Evolutionary conservation across 2,888 invertebrate species (phyloP), one percentile per base, ranked within the genome.

Genomic region (Nomada fucata): DNA sequence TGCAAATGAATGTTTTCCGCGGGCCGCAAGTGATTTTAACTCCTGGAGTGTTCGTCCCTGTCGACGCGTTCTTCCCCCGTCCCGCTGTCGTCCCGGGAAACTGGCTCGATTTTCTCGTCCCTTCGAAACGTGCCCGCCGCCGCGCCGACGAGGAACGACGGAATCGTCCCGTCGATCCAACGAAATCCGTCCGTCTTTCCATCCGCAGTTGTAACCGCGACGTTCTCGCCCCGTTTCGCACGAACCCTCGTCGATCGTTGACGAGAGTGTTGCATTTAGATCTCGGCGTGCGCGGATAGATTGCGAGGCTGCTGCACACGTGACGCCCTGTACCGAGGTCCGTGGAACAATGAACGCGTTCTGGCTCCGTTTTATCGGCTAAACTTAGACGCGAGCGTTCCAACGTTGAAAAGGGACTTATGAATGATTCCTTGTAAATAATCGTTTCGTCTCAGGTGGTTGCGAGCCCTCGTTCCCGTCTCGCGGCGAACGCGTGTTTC

Each of bases 1-100:
- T 79, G 86, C 82, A 85, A 86, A 88, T 85, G 88, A 88, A 88
- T 88, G 83, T 86, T 85, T 86, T 78, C 80, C 86, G 78, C 76
- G 82, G 70, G 75, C 84, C 71, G 68, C 84, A 74, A 84, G 81
- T 84, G 81, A 85, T 84, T 85, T 84, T 79, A 84, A 84, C 81
- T 85, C 76, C 74, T 83, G 76, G 59, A 15, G 74, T 67, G 57
- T 73, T 72, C 61, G 70, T 73, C 73, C 77, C 77, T 69, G 47
- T 72, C 76, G n/a, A 79, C 69, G 67, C 61, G 61, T 42, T 64
- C 11, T 26, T 44, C 20, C n/a, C n/a, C n/a, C n/a, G n/a, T n/a
- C n/a, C n/a, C n/a, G n/a, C n/a, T n/a, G n/a, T n/a, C n/a, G n/a
- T n/a, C n/a, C n/a, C n/a, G n/a, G n/a, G n/a, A n/a, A n/a, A n/a